Conservation (phyloP, 1,140 invertebrate species). For the Anastrepha obliqua region DNA sequence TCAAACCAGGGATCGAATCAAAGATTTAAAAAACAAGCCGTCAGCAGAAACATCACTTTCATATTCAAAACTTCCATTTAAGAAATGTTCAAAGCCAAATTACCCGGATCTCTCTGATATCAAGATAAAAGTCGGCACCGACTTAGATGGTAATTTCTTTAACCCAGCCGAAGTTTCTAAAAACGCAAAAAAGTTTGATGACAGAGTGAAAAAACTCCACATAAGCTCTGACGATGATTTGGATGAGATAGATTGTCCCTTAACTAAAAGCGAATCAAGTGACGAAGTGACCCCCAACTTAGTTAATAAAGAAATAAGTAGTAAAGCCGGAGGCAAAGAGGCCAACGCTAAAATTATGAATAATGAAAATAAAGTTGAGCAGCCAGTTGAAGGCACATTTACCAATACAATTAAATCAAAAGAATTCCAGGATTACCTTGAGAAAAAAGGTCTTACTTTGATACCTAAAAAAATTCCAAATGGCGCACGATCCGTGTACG, state of each 20-base stretch:
- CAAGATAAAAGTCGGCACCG: conserved; percentile 69
- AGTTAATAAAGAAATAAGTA: not conserved
- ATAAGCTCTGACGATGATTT: conserved; percentile 72
- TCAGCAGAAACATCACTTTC: conserved; percentile 55
- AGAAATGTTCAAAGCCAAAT: conserved; percentile 71
- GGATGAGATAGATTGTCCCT: conserved; percentile 70
- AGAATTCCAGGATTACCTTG: conserved; percentile 71
- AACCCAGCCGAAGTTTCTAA: conserved; percentile 70
- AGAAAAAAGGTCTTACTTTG: conserved; percentile 68
- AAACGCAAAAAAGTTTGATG: conserved; percentile 73
- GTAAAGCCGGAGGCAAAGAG: not conserved
- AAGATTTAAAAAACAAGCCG: conserved; percentile 58
- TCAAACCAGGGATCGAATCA: conserved; percentile 58
- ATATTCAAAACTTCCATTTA: conserved; percentile 61
- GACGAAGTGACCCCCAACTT: conserved; percentile 62
- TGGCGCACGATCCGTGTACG: conserved; percentile 54
- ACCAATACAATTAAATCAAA: conserved; percentile 72
- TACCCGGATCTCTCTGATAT: conserved; percentile 72
- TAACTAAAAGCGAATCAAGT: conserved; percentile 70
- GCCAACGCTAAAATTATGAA: conserved; percentile 19
- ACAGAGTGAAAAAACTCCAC: conserved; percentile 69
- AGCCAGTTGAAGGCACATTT: conserved; percentile 62
- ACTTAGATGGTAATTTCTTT: conserved; percentile 62
- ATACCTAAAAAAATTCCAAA: conserved; percentile 62
- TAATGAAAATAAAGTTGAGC: not conserved